These are phyloP conservation scores for Neoarius graeffei DNA, from an alignment of 2,113 vertebrate genomes.

Conservation along the genomic window DNA sequence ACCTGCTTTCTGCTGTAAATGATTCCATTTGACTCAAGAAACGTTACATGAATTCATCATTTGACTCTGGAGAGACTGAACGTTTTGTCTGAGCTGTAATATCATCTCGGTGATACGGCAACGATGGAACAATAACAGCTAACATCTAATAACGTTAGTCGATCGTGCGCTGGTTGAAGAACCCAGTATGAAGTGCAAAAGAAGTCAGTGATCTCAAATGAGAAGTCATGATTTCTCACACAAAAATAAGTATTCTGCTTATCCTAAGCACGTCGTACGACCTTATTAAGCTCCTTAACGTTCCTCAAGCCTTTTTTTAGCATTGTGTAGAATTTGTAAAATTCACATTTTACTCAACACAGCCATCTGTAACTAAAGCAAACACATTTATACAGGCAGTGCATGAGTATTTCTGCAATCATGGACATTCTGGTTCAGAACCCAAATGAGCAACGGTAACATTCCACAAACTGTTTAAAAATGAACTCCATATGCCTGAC, in stretches of 20 bases:
- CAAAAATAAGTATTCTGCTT: neutral
- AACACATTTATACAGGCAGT: constrained; percentile 1
- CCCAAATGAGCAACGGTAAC: constrained; percentile 18
- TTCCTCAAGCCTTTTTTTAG: neutral
- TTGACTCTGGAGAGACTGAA: constrained; percentile 9
- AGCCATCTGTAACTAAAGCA: neutral
- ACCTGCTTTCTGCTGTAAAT: constrained; percentile 9
- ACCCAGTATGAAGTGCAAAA: neutral
- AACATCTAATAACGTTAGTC: neutral
- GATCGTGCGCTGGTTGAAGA: neutral
- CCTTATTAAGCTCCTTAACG: neutral
- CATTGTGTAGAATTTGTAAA: neutral
- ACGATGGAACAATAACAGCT: neutral
- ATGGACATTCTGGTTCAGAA: constrained; percentile 34
- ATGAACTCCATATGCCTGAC: constrained; percentile 35
- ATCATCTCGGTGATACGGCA: neutral
- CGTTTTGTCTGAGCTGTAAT: neutral
- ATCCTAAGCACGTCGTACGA: neutral
- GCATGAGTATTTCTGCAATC: constrained; percentile 16
- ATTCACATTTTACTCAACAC: neutral
- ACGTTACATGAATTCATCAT: constrained; percentile 24
- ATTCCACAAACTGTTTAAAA: constrained; percentile 38
- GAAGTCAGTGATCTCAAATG: neutral
- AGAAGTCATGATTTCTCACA: neutral
- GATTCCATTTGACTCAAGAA: constrained; percentile 24